Evolutionary conservation across 1,140 invertebrate genomes (phyloP).

Genomic region (Pseudomyrmex gracilis): DNA sequence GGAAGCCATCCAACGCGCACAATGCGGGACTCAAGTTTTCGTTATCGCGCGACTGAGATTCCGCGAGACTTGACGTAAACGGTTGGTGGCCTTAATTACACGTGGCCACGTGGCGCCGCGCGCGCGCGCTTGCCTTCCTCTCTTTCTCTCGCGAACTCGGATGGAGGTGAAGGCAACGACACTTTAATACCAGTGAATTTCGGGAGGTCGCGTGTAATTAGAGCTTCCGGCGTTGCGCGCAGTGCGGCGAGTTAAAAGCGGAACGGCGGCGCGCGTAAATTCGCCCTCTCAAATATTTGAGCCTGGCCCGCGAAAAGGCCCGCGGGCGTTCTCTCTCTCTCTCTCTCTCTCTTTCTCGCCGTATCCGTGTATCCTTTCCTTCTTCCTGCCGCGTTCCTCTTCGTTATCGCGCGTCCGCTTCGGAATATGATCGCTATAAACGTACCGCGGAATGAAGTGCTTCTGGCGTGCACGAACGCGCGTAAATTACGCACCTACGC

Average conservation of each 20-base stretch:
- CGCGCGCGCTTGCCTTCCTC: neutral
- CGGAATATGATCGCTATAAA: conserved; percentile 47
- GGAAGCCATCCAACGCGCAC: neutral
- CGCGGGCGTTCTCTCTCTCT: conserved; percentile 26
- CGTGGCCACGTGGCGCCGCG: conserved; percentile 31
- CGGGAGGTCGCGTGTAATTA: conserved; percentile 60
- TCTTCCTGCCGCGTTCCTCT: neutral
- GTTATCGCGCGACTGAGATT: conserved; percentile 19
- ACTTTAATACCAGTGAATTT: conserved; percentile 53
- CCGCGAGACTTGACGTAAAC: conserved; percentile 27
- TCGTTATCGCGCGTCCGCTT: conserved; percentile 10
- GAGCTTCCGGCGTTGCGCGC: conserved; percentile 41
- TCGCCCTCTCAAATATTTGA: conserved; percentile 68
- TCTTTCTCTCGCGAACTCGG: neutral
- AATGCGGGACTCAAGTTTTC: conserved; percentile 10
- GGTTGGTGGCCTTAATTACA: conserved; percentile 52
- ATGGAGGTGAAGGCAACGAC: conserved; percentile 15
- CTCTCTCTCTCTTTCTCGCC: neutral
- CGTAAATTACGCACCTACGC: conserved; percentile 62
- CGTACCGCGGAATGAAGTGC: conserved; percentile 52
- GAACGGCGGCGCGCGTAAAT: conserved; percentile 29
- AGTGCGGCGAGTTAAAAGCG: conserved; percentile 53
- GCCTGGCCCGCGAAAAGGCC: conserved; percentile 23
- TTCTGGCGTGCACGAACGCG: conserved; percentile 55
- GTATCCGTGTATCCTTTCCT: neutral